Conservation (phyloP, 2,888 invertebrate species). For the Scaptomyza parva region DNA sequence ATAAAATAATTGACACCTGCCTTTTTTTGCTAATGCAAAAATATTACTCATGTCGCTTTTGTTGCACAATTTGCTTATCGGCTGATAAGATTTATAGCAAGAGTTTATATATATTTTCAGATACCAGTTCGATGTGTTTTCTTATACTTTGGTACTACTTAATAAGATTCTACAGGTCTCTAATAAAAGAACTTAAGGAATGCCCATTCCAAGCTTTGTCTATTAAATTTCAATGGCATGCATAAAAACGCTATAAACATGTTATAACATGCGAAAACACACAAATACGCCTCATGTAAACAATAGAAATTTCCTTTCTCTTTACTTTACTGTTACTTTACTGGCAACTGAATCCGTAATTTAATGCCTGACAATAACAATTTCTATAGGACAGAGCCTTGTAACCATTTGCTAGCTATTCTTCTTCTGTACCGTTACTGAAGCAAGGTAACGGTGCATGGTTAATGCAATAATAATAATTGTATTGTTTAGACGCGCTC, state of each 20-base stretch:
- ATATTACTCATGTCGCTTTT: slow-evolving; percentile 12
- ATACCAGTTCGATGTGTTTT: slow-evolving; percentile 8
- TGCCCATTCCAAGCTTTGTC: not conserved
- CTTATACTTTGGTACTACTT: not conserved
- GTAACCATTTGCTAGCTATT: slow-evolving; percentile 10
- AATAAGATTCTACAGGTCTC: slow-evolving; percentile 34
- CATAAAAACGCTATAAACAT: not conserved
- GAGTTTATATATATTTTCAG: not conserved
- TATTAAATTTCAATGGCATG: not conserved
- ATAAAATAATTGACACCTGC: not conserved
- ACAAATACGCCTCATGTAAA: not conserved
- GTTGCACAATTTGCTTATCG: slow-evolving; percentile 28
- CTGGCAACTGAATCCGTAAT: not conserved
- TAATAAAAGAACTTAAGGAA: not conserved
- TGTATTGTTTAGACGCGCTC: slow-evolving; percentile 27
- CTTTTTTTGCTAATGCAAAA: slow-evolving; percentile 6
- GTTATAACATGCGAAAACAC: slow-evolving; percentile 15
- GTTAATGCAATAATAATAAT: slow-evolving; percentile 39
- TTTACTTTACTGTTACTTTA: not conserved
- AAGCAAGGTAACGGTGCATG: slow-evolving; percentile 23
- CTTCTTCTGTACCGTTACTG: not conserved
- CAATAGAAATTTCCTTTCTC: not conserved
- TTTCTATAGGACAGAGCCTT: slow-evolving; percentile 3
- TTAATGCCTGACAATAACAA: slow-evolving; percentile 11
- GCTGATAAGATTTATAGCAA: slow-evolving; percentile 27